Percentiles rank a stretch among this genome's conserved stretches.
Evolutionary conservation across 2,113 vertebrate genomes (phyloP).

Genomic region (Ornithorhynchus anatinus): DNA sequence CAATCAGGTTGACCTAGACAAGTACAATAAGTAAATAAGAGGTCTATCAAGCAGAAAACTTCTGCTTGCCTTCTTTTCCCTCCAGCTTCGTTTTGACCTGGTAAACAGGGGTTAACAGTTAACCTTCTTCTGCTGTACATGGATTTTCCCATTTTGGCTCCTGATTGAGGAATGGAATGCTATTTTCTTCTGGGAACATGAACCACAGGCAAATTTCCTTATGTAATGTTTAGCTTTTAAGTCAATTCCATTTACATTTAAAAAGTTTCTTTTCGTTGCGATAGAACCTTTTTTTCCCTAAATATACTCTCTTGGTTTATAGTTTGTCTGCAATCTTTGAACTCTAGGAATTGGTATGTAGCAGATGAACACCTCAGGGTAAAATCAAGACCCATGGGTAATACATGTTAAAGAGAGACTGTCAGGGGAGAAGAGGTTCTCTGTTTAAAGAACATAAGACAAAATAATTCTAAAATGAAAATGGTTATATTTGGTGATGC

Average conservation of each 20-base stretch:
- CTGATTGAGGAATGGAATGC: rapidly evolving
- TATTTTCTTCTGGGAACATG: too few relatives aligned
- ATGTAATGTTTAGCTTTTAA: rapidly evolving
- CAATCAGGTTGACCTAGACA: rapidly evolving
- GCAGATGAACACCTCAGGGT: too few relatives aligned
- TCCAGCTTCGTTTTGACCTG: rapidly evolving
- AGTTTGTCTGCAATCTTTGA: neutral
- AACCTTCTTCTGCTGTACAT: rapidly evolving
- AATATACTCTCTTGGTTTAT: too few relatives aligned
- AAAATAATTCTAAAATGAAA: neutral
- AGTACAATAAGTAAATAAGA: rapidly evolving
- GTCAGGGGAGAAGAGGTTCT: neutral
- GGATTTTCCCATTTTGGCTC: rapidly evolving
- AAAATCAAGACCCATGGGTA: neutral
- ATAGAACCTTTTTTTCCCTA: neutral
- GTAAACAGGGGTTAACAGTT: rapidly evolving
- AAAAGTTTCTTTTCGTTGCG: rapidly evolving
- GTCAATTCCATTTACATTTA: rapidly evolving
- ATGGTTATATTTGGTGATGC: neutral
- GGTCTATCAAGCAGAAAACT: neutral
- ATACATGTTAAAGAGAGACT: too few relatives aligned
- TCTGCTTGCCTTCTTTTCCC: neutral
- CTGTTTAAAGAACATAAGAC: neutral
- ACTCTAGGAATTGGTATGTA: neutral
- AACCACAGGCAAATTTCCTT: rapidly evolving